A percentile compares a stretch with the other conserved stretches of the same genome.
phyloP scores from a whole-genome alignment of 1,140 invertebrate species.

The Drosophila cardini region DNA sequence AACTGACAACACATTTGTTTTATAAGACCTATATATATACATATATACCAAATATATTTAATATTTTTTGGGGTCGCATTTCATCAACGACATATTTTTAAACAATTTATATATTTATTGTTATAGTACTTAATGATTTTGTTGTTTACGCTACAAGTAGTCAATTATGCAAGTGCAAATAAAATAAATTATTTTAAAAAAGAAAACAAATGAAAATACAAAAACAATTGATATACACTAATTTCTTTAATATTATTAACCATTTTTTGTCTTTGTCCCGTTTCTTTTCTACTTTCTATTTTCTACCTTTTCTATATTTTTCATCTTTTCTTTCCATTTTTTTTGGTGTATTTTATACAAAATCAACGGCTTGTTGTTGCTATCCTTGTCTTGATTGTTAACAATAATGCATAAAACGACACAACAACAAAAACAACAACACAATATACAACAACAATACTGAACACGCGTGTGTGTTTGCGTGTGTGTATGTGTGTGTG shows the following conservation, averaged over 20 bases:
- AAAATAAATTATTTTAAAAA: constrained; percentile 17
- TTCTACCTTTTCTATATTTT: constrained; percentile 61
- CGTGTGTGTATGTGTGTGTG: constrained; percentile 48
- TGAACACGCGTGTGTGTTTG: constrained; percentile 34
- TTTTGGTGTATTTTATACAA: constrained; percentile 46
- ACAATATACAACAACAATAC: constrained; percentile 36
- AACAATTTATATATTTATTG: constrained; percentile 6
- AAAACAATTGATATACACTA: constrained; percentile 31
- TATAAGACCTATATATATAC: background rate
- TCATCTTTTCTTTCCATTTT: constrained; percentile 44
- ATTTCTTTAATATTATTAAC: constrained; percentile 55
- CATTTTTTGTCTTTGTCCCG: constrained; percentile 72
- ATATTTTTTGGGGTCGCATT: constrained; percentile 19
- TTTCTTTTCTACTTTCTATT: constrained; percentile 74
- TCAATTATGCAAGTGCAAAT: constrained; percentile 57
- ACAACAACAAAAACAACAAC: constrained; percentile 47
- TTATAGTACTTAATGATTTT: constrained; percentile 16
- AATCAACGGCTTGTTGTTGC: constrained; percentile 76
- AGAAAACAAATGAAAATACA: constrained; percentile 24
- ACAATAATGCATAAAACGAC: constrained; percentile 55
- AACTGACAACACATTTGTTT: constrained; percentile 5
- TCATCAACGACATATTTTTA: background rate
- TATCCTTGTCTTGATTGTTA: constrained; percentile 63
- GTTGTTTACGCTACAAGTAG: constrained; percentile 76
- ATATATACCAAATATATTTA: constrained; percentile 1